phyloP scores from a whole-genome alignment of 2,797 vertebrate genomes.

The Betta splendens region DNA sequence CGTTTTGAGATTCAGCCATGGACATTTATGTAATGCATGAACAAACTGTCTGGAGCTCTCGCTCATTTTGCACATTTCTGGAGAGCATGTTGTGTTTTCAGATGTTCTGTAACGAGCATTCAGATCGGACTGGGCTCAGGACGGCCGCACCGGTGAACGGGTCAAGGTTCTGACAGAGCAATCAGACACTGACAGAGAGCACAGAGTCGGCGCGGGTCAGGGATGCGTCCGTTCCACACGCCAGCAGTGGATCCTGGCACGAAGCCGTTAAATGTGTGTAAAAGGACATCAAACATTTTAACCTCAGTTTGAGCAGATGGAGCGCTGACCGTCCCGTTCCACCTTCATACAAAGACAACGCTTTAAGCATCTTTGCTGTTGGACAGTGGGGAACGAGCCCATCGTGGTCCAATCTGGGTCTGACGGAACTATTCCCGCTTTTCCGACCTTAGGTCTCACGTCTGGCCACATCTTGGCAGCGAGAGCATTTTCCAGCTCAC shows the following conservation, averaged over 20 bases:
- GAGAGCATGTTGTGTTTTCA: not conserved
- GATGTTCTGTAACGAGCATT: no score
- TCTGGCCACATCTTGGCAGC: conserved; percentile 50
- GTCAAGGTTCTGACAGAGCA: not conserved
- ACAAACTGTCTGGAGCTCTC: no score
- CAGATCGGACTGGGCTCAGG: no score
- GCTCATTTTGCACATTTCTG: no score
- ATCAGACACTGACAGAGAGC: not conserved
- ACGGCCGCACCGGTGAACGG: no score
- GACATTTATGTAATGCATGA: no score
- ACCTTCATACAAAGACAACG: not conserved
- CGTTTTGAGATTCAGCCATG: no score
- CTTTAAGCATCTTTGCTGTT: not conserved
- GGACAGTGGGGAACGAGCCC: conserved; percentile 1
- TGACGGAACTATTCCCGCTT: conserved; percentile 20
- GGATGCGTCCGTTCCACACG: not conserved
- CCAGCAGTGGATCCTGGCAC: not conserved
- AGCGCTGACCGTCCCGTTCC: no score
- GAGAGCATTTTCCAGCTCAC: conserved; percentile 60
- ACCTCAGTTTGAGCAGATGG: not conserved
- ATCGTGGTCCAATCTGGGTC: conserved; percentile 1
- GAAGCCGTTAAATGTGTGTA: not conserved
- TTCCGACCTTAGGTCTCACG: conserved; percentile 25
- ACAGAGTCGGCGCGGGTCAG: not conserved
- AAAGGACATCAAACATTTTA: conserved; percentile 4